These are phyloP conservation scores for Percopsis transmontana DNA, from an alignment of 2,113 vertebrate genomes.

Conservation along the genomic window DNA sequence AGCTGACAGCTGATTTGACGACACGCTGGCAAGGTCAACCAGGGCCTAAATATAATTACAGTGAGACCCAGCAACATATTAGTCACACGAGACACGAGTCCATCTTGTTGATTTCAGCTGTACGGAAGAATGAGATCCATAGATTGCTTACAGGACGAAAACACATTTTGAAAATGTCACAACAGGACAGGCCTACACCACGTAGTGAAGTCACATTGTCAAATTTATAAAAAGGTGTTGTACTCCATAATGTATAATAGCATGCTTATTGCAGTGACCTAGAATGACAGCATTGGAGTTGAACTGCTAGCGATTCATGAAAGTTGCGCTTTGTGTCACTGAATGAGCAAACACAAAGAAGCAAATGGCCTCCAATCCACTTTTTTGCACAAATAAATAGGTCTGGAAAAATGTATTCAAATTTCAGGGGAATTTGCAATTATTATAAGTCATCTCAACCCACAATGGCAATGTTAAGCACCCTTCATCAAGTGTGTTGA, in stretches of 20 bases:
- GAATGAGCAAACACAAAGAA: constrained; percentile 56
- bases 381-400: constrained; percentile 54
- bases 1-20: constrained; percentile 42
- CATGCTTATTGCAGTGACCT: constrained; percentile 22
- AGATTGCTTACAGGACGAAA: too few species aligned
- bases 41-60: constrained; percentile 33
- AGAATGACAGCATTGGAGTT: constrained; percentile 41
- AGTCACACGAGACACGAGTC: constrained; percentile 4
- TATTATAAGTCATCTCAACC: constrained; percentile 70
- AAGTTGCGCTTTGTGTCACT: constrained; percentile 46
- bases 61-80: constrained; percentile 43
- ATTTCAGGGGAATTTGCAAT: constrained; percentile 70
- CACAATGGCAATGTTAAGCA: constrained; percentile 68
- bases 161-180: too few species aligned
- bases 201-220: neutral
- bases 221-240: constrained; percentile 27
- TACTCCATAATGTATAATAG: constrained; percentile 16
- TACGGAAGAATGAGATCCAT: too few species aligned
- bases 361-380: constrained; percentile 48
- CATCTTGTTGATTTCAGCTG: constrained; percentile 1
- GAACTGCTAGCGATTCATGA: constrained; percentile 45
- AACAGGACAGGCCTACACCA: neutral
- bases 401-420: constrained; percentile 71
- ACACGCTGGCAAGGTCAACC: neutral
- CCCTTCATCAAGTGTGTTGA: constrained; percentile 59